Base-by-base conservation (phyloP, 2,113 vertebrate species). In the Alligator mississippiensis region DNA sequence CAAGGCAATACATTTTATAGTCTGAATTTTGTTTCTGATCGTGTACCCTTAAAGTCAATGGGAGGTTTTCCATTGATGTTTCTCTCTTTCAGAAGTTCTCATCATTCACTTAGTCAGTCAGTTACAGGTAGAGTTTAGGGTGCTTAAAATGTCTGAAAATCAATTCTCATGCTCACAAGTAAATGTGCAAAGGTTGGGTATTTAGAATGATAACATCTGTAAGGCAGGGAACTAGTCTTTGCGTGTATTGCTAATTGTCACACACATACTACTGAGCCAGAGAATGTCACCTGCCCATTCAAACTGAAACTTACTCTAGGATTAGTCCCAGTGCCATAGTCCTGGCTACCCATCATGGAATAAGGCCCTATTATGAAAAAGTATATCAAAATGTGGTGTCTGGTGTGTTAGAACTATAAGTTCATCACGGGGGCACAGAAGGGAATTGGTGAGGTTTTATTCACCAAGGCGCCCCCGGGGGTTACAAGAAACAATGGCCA, bases 151-250 rank as follows among this genome's bases (percentile, higher is more conserved):
- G 1, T 18, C 77, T 59, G 11, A 16, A 78, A 61, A 55, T 85
- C 58, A 54, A 1, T 4, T 72, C 8, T 19, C 34, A 7, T 15
- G 5, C 6, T 15, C 5, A 77, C 2, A 4, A 75, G 18, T 30
- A 87, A 93, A 91, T 59, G 5, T 1, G 3, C 13, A 10, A 88
- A 25, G 12, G 66, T 12, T 34, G 54, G 68, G 24, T 1, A 1
- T 82, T 78, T 5, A 64, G 5, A 58, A 17, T 30, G 63, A 7
- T 4, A 85, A 93, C 80, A 75, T 83, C 72, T 12, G 76, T 4
- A 76, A 9, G 7, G 3, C 55, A 3, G 13, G 2, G 3, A 2
- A 7, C 62, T 3, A 24, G 15, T 19, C 0, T 1, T 30, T 16
- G 19, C 18, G 27, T 59, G 38, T 78, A 6, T 3, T 78, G 11